Conservation (phyloP, 2,888 invertebrate genomes). For the Hyppa rectilinea region DNA sequence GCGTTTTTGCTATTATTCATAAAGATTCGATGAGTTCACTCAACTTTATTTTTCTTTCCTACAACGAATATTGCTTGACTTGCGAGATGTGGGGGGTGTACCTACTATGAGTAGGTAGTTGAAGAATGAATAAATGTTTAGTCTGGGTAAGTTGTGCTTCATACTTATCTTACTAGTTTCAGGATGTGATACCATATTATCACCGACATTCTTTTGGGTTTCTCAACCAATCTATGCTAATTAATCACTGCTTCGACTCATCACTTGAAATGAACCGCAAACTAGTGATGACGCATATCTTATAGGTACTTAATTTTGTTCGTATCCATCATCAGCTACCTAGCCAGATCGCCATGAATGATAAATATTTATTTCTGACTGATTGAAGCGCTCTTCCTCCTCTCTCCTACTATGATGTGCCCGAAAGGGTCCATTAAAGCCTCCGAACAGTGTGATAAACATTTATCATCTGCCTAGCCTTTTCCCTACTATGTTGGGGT, state of each 20-base stretch:
- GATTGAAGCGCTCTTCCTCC: too few species aligned
- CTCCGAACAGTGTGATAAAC: too few species aligned
- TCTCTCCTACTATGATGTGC: too few species aligned
- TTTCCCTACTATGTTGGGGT: too few species aligned
- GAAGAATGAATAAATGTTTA: not conserved
- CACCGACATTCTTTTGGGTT: slow-evolving; percentile 61
- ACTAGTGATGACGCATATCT: slow-evolving; percentile 50
- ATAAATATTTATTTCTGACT: too few species aligned
- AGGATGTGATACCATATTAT: slow-evolving; percentile 42
- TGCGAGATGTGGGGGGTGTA: too few species aligned
- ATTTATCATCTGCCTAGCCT: too few species aligned
- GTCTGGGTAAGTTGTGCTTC: not conserved
- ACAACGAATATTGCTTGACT: too few species aligned
- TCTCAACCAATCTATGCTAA: slow-evolving; percentile 33
- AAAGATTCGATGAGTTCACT: slow-evolving; percentile 26
- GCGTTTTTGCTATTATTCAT: slow-evolving; percentile 19
- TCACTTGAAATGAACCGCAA: slow-evolving; percentile 43
- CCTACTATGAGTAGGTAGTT: too few species aligned
- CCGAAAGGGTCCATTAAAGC: too few species aligned
- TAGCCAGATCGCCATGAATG: not conserved
- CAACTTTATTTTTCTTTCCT: too few species aligned
- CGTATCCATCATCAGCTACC: not conserved
- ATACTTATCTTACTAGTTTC: not conserved
- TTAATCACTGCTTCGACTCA: slow-evolving; percentile 59
- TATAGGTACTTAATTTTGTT: not conserved